Evolutionary conservation across 2,113 vertebrate genomes (phyloP).

Genomic region (Podarcis muralis): DNA sequence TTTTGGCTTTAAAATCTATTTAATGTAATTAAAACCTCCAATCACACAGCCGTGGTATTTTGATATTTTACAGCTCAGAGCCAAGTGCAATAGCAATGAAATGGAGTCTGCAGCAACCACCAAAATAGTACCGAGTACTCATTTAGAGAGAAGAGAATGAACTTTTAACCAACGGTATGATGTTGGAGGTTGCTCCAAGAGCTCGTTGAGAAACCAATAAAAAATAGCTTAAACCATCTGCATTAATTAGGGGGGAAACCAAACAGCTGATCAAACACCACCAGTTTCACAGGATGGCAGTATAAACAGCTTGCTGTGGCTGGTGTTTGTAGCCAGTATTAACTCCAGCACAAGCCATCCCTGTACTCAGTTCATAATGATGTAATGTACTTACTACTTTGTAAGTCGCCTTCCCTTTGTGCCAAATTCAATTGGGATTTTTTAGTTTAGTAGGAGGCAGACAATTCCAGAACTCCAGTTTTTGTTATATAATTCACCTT

Average conservation of each 20-base stretch:
- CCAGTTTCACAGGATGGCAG: slow-evolving; percentile 26
- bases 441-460: too few relatives aligned
- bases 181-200: not conserved
- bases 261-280: slow-evolving; percentile 34
- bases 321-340: slow-evolving; percentile 51
- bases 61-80: slow-evolving; percentile 52
- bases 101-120: slow-evolving; percentile 44
- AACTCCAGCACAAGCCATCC: slow-evolving; percentile 42
- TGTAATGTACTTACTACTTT: slow-evolving; percentile 32
- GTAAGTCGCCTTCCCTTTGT: too few relatives aligned
- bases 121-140: slow-evolving; percentile 17
- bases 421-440: too few relatives aligned
- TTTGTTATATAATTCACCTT: too few relatives aligned
- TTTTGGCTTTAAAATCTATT: slow-evolving; percentile 65
- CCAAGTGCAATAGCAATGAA: slow-evolving; percentile 53
- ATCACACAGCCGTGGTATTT: slow-evolving; percentile 41
- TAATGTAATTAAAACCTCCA: slow-evolving; percentile 51
- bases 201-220: slow-evolving; percentile 28
- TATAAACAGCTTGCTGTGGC: slow-evolving; percentile 34
- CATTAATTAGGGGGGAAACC: slow-evolving; percentile 17
- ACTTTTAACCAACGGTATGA: slow-evolving; percentile 41
- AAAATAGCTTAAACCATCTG: slow-evolving; percentile 49
- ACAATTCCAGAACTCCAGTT: too few relatives aligned
- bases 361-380: slow-evolving; percentile 53
- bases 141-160: slow-evolving; percentile 2